phyloP scores from a whole-genome alignment of 2,888 invertebrate genomes.

The Quadriops clusia region DNA sequence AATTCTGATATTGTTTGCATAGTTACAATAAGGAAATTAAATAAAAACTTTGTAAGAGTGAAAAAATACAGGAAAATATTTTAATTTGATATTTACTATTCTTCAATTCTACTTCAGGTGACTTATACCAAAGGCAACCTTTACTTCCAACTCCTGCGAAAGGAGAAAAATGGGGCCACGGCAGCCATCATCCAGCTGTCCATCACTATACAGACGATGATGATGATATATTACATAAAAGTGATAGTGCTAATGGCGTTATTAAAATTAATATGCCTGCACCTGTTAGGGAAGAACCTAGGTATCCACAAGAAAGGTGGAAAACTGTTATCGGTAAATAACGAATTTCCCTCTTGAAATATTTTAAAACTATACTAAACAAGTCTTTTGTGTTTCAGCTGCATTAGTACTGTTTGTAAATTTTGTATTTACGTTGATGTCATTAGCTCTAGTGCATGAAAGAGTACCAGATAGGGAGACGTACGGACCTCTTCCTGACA shows the following conservation, averaged over 20 bases:
- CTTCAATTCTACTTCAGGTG: too few relatives aligned
- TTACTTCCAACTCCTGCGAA: conserved; percentile 40
- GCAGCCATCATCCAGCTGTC: conserved; percentile 24
- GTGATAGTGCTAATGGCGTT: conserved; percentile 33
- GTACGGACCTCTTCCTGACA: conserved; percentile 70
- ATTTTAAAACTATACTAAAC: conserved; percentile 1
- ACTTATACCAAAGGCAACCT: conserved; percentile 49
- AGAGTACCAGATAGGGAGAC: conserved; percentile 65
- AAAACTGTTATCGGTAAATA: conserved; percentile 55
- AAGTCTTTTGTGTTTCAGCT: conserved; percentile 37
- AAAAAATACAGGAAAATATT: too few relatives aligned
- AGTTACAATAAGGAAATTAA: too few relatives aligned
- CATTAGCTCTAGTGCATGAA: conserved; percentile 78
- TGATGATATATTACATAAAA: conserved; percentile 34
- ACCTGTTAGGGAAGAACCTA: conserved; percentile 58
- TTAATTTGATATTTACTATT: too few relatives aligned
- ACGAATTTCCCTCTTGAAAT: not conserved
- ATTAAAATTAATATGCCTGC: conserved; percentile 53
- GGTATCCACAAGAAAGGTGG: conserved; percentile 75
- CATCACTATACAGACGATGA: conserved; percentile 40
- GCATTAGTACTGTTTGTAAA: conserved; percentile 50
- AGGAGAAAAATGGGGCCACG: conserved; percentile 40
- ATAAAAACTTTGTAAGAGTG: too few relatives aligned
- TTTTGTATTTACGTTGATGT: conserved; percentile 53
- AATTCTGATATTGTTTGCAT: too few relatives aligned